Evolutionary conservation across 23 tunicate genomes (phyloP), one percentile per base, ranked within the genome.

Genomic region (Corella eumyota): DNA sequence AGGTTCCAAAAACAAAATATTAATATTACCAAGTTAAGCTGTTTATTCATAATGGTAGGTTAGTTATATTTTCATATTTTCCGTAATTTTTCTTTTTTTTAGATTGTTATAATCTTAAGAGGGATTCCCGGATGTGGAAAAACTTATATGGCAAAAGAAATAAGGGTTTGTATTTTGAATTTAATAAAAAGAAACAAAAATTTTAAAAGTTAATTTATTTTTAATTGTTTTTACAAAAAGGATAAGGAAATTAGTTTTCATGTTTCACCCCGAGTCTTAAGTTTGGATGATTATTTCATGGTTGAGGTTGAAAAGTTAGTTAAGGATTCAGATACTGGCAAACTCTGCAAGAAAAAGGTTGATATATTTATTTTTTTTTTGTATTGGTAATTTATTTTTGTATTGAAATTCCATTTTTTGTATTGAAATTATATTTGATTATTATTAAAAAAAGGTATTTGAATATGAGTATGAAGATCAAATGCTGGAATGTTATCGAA

Each of bases 71-170:
- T 53, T 19, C 20, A n/a, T 53, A 7, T 19, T n/a, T 53, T 53
- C 48, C 48, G 48, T 40, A 15, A 9, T 40, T 40, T 44, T 44
- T 44, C 17, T 44, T 33, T 11, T 2, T 75, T 75, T 48, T 56
- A 86, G 86, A 86, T 86, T 71, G 95, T 72, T 23, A 32, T 86
- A 22, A 73, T 86, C n/a, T 60, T 86, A 19, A 66, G 95, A 38
- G 95, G 95, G 2, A 45, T 86, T 31, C 95, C 95, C 0, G 95
- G 95, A 0, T 58, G 95, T 52, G 95, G 95, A 17, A 86, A 86
- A 33, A 64, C 86, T 3, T 80, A 71, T 55, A 66, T 86, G 31
- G 95, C 95, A n/a, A 86, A 86, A 37, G 45, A 66, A 34, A 86
- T 86, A n/a, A 50, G 95, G 65, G 95, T 86, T 45, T 61, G 73